A percentile compares a stretch with the other conserved stretches of the same genome.
phyloP scores from a whole-genome alignment of 2,888 invertebrate species.

The Agonopterix subpropinquella region DNA sequence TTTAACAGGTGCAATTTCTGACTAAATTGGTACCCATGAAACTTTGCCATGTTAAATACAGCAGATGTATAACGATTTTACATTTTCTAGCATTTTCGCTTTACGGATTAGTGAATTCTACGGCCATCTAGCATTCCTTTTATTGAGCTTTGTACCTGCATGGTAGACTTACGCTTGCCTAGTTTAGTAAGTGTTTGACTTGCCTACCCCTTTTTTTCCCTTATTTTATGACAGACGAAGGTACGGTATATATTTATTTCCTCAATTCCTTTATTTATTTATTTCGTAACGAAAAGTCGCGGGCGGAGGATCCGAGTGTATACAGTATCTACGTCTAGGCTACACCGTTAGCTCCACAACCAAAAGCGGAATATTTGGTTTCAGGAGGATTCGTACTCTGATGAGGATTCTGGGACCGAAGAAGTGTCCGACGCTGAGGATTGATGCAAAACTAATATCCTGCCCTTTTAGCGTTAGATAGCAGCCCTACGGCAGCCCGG shows the following conservation, averaged over 20 bases:
- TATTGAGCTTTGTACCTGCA: constrained; percentile 37
- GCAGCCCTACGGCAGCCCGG: constrained; percentile 12
- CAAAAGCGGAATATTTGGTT: constrained; percentile 64
- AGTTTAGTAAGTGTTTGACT: constrained; percentile 22
- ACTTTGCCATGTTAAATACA: too few relatives aligned
- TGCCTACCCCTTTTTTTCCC: constrained; percentile 23
- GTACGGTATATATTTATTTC: constrained; percentile 34
- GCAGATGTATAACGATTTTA: not conserved
- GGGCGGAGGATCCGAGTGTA: constrained; percentile 3
- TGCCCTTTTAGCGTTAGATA: constrained; percentile 33
- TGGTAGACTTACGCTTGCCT: constrained; percentile 54
- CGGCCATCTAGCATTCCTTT: constrained; percentile 56
- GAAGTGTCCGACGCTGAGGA: constrained; percentile 67
- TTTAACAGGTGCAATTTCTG: too few relatives aligned
- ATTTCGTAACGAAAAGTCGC: not conserved
- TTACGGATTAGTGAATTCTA: constrained; percentile 52
- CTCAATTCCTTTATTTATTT: constrained; percentile 4
- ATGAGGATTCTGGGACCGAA: constrained; percentile 69
- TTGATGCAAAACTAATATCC: constrained; percentile 45
- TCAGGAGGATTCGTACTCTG: constrained; percentile 73
- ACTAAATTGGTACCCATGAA: too few relatives aligned
- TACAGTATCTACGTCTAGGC: constrained; percentile 58
- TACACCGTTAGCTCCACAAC: constrained; percentile 34
- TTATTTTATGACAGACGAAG: constrained; percentile 43
- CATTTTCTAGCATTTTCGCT: constrained; percentile 2